Evolutionary conservation across 2,888 invertebrate genomes (phyloP).

Genomic region (Subacronicta megacephala): DNA sequence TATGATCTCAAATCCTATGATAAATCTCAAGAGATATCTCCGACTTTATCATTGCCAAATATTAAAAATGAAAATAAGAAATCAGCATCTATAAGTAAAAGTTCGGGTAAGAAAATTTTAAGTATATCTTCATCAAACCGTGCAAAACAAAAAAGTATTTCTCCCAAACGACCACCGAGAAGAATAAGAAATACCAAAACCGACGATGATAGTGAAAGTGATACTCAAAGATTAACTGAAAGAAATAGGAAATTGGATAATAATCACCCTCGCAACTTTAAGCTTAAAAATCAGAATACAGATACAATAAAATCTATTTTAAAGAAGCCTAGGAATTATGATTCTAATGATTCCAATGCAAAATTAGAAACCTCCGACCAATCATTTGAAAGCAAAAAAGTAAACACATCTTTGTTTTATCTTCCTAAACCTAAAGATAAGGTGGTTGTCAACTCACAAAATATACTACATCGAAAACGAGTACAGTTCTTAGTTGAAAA

Average conservation of each 20-base stretch:
- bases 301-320: slow-evolving; percentile 90
- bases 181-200: slow-evolving; percentile 85
- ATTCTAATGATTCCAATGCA: slow-evolving; percentile 63
- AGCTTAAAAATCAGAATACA: slow-evolving; percentile 75
- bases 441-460: slow-evolving; percentile 68
- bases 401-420: slow-evolving; percentile 90
- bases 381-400: slow-evolving; percentile 73
- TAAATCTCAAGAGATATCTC: slow-evolving; percentile 75
- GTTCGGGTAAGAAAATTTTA: slow-evolving; percentile 75
- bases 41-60: slow-evolving; percentile 80
- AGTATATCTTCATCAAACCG: slow-evolving; percentile 73
- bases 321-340: slow-evolving; percentile 88
- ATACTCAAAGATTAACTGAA: slow-evolving; percentile 80
- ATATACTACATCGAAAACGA: slow-evolving; percentile 90
- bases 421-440: slow-evolving; percentile 89
- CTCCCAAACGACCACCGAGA: slow-evolving; percentile 91
- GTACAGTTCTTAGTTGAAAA: slow-evolving; percentile 93
- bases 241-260: slow-evolving; percentile 70
- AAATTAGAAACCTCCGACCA: slow-evolving; percentile 75
- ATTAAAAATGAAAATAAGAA: slow-evolving; percentile 84
- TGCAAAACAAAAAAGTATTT: slow-evolving; percentile 84
- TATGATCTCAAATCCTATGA: slow-evolving; percentile 86
- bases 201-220: slow-evolving; percentile 87
- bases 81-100: slow-evolving; percentile 74
- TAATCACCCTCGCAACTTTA: slow-evolving; percentile 69